phyloP scores from a whole-genome alignment of 2,797 vertebrate genomes.

The Danio kyathit region DNA sequence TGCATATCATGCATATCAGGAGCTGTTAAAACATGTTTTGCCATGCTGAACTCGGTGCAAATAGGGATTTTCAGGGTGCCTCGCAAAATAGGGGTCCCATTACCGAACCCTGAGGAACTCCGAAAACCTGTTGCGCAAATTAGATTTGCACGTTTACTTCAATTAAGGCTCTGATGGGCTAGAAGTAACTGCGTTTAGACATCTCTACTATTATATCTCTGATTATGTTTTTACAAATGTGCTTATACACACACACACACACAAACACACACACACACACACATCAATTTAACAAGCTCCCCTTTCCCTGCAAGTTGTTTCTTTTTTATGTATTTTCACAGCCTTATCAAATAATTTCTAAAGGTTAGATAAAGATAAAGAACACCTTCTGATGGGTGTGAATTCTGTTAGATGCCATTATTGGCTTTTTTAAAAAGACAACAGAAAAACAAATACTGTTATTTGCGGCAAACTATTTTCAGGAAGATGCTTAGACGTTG shows the following conservation, averaged over 20 bases:
- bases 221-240: constrained; percentile 69
- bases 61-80: constrained; percentile 60
- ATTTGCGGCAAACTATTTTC: constrained; percentile 57
- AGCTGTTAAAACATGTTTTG: constrained; percentile 67
- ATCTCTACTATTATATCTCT: constrained; percentile 72
- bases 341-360: constrained; percentile 66
- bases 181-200: constrained; percentile 76
- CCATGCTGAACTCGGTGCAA: constrained; percentile 44
- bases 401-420: constrained; percentile 46
- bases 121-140: constrained; percentile 63
- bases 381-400: constrained; percentile 37
- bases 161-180: constrained; percentile 79
- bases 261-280: constrained; percentile 36
- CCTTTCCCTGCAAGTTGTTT: constrained; percentile 70
- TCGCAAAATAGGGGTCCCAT: constrained; percentile 59
- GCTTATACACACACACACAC: constrained; percentile 41
- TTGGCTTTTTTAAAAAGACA: constrained; percentile 42
- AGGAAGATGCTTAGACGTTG: constrained; percentile 56
- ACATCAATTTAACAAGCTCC: constrained; percentile 63
- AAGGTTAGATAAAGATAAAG: constrained; percentile 48
- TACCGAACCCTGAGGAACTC: constrained; percentile 58
- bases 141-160: constrained; percentile 68
- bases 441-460: constrained; percentile 78
- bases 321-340: constrained; percentile 71
- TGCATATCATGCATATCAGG: constrained; percentile 73